Percentiles rank a stretch among this genome's conserved stretches.
phyloP scores from a whole-genome alignment of 2,797 vertebrate species.

The Pipistrellus nathusii region DNA sequence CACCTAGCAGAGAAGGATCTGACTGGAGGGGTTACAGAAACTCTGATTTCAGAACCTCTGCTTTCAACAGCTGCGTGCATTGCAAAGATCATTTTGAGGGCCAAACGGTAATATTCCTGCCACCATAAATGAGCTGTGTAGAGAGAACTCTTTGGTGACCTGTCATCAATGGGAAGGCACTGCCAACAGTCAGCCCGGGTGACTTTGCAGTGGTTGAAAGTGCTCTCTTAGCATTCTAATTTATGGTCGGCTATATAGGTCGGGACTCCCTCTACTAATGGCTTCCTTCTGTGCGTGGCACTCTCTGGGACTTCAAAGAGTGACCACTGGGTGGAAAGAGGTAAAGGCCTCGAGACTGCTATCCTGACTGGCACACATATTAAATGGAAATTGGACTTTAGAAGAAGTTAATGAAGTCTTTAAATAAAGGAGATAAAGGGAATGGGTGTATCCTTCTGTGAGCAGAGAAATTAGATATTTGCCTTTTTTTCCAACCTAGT shows the following conservation, averaged over 20 bases:
- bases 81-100: slow-evolving; percentile 18
- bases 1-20: neutral
- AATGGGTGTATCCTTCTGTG: neutral
- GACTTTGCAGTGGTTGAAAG: neutral
- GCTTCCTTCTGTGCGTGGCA: slow-evolving; percentile 59
- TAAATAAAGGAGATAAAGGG: neutral
- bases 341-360: neutral
- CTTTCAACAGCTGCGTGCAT: neutral
- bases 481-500: neutral
- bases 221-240: slow-evolving; percentile 46
- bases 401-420: neutral
- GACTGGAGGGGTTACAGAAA: neutral
- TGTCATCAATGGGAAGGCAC: slow-evolving; percentile 3
- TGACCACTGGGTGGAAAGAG: neutral
- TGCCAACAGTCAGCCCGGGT: neutral
- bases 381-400: slow-evolving; percentile 43
- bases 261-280: slow-evolving; percentile 38
- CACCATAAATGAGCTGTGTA: slow-evolving; percentile 49
- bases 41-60: neutral
- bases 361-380: slow-evolving; percentile 27
- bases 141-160: slow-evolving; percentile 39
- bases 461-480: neutral
- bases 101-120: slow-evolving; percentile 11
- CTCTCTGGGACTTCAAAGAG: slow-evolving; percentile 70
- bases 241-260: slow-evolving; percentile 36